Percentiles rank a stretch among this genome's conserved stretches.
Evolutionary conservation across 2,113 vertebrate species (phyloP).

Genomic region (Dendropsophus ebraccatus): DNA sequence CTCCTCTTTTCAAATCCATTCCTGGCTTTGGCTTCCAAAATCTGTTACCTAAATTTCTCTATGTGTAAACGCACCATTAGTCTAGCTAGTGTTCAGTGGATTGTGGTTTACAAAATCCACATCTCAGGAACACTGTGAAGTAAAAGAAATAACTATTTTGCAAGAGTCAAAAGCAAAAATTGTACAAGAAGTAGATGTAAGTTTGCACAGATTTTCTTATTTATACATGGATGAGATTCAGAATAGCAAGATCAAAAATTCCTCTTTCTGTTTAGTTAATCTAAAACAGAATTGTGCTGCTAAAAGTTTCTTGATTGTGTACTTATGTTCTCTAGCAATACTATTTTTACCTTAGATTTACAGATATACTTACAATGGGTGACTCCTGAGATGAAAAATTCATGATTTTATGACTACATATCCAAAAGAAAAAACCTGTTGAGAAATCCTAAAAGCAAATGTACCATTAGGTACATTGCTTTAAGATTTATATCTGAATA

Average conservation of each 20-base stretch:
- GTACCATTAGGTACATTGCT: too few relatives aligned
- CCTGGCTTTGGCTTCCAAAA: too few relatives aligned
- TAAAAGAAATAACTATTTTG: neutral
- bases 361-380: neutral
- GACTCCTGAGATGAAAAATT: neutral
- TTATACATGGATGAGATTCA: slow-evolving; percentile 8
- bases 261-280: neutral
- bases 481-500: too few relatives aligned
- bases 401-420: neutral
- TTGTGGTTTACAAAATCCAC: too few relatives aligned
- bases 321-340: neutral
- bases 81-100: too few relatives aligned
- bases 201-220: slow-evolving; percentile 8
- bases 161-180: neutral
- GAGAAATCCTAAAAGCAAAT: too few relatives aligned
- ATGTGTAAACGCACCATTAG: too few relatives aligned
- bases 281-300: slow-evolving; percentile 1
- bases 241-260: neutral
- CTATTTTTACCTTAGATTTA: neutral
- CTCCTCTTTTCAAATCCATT: too few relatives aligned
- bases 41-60: too few relatives aligned
- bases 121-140: neutral
- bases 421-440: too few relatives aligned
- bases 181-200: neutral
- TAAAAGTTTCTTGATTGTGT: neutral